Conservation (phyloP, 2,113 vertebrate species). For the Perca fluviatilis region DNA sequence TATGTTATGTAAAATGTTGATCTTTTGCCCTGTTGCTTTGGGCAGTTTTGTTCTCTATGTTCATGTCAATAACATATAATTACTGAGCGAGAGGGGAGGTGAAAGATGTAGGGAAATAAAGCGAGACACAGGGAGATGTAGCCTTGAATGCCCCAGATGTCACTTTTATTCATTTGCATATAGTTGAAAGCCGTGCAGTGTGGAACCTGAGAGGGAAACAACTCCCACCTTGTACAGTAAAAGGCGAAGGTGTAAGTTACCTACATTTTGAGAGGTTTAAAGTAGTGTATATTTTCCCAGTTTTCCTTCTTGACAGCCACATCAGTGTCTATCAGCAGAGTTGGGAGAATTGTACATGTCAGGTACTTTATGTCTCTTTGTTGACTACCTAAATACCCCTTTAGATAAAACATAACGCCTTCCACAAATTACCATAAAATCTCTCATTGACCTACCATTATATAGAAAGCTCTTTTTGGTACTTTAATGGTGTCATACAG, state of each 20-base stretch:
- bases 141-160: not conserved
- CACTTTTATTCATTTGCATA: slow-evolving; percentile 5
- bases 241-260: not conserved
- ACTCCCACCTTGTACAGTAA: not conserved
- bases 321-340: not conserved
- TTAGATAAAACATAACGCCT: too few relatives aligned
- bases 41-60: slow-evolving; percentile 30
- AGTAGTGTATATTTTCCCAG: not conserved
- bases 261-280: not conserved
- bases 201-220: not conserved
- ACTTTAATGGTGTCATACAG: too few relatives aligned
- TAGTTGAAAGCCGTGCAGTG: not conserved
- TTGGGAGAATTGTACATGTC: not conserved
- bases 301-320: not conserved
- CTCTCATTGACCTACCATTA: too few relatives aligned
- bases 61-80: slow-evolving; percentile 15
- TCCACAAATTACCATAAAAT: too few relatives aligned
- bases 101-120: slow-evolving; percentile 2
- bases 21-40: slow-evolving; percentile 40
- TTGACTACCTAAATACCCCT: too few relatives aligned
- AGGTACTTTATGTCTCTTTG: too few relatives aligned
- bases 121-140: not conserved
- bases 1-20: slow-evolving; percentile 41
- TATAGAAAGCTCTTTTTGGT: too few relatives aligned
- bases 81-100: slow-evolving; percentile 8